These are phyloP conservation scores for Nothura maculosa DNA, from an alignment of 2,797 vertebrate genomes.

Conservation along the genomic window DNA sequence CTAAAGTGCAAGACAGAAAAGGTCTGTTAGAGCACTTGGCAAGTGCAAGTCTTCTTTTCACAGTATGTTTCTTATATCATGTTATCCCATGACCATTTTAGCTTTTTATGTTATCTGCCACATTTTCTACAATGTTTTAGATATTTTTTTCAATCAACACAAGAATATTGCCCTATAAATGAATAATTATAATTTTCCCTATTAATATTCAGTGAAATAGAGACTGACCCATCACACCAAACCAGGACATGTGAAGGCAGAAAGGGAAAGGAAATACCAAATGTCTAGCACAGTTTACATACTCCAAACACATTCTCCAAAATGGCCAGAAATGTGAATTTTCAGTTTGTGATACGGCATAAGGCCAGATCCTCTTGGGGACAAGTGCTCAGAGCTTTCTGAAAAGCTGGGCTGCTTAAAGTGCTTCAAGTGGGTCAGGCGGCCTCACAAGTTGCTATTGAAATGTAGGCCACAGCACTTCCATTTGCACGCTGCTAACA, in stretches of 20 bases:
- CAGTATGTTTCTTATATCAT: background rate
- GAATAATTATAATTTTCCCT: background rate
- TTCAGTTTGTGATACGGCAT: background rate
- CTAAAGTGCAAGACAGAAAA: background rate
- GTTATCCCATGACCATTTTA: background rate
- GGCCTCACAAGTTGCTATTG: background rate
- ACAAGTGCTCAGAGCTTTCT: background rate
- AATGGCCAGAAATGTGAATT: background rate
- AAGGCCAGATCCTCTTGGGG: background rate
- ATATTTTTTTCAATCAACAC: constrained; percentile 42
- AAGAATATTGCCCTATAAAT: background rate
- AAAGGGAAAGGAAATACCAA: background rate
- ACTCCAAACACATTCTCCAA: background rate
- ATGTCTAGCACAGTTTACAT: background rate
- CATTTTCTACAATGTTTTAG: background rate
- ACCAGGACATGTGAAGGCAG: background rate
- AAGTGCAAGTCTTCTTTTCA: background rate
- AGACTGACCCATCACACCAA: background rate
- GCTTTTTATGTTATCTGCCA: background rate
- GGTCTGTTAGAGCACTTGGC: background rate
- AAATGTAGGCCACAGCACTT: constrained; percentile 43
- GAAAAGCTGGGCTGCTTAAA: background rate
- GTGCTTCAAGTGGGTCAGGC: background rate
- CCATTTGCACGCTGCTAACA: background rate
- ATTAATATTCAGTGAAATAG: constrained; percentile 45